Evolutionary conservation across 2,113 vertebrate species (phyloP).

Genomic region (Sitta europaea): DNA sequence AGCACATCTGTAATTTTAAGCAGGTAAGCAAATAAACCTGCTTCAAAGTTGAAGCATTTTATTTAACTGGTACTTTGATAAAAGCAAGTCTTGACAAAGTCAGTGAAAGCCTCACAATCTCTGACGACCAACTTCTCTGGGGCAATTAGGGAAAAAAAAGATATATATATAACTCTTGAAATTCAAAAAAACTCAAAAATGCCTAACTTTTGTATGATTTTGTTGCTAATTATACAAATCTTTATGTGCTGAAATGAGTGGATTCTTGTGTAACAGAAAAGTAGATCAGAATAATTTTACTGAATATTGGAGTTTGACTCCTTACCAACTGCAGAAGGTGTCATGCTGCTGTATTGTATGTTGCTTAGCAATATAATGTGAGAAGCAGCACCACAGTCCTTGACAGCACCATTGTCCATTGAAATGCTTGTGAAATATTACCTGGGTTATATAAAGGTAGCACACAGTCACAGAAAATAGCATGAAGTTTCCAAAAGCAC

Average conservation of each 20-base stretch:
- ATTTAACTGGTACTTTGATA: not conserved
- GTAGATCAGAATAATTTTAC: constrained; percentile 23
- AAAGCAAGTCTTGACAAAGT: not conserved
- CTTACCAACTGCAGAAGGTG: constrained; percentile 32
- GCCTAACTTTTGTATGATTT: not conserved
- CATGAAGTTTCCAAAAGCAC: constrained; percentile 10
- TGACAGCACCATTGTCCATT: constrained; percentile 62
- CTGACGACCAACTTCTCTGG: not conserved
- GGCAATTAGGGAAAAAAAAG: not conserved
- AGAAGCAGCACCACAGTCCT: constrained; percentile 58
- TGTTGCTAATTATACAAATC: not conserved
- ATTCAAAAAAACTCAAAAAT: not conserved
- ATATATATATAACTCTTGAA: not conserved
- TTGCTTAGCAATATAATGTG: constrained; percentile 66
- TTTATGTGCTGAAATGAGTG: not conserved
- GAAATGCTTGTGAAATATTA: constrained; percentile 61
- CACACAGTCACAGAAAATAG: constrained; percentile 4
- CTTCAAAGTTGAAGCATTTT: not conserved
- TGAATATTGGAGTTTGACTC: constrained; percentile 37
- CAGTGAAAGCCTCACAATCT: not conserved
- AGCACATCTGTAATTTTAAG: not conserved
- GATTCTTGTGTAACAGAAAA: not conserved
- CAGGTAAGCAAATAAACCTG: not conserved
- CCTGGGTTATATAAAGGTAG: constrained; percentile 56
- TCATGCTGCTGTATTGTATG: constrained; percentile 65